Conservation (phyloP, 92 coral and sea anemone species). For the Ricordea florida region DNA sequence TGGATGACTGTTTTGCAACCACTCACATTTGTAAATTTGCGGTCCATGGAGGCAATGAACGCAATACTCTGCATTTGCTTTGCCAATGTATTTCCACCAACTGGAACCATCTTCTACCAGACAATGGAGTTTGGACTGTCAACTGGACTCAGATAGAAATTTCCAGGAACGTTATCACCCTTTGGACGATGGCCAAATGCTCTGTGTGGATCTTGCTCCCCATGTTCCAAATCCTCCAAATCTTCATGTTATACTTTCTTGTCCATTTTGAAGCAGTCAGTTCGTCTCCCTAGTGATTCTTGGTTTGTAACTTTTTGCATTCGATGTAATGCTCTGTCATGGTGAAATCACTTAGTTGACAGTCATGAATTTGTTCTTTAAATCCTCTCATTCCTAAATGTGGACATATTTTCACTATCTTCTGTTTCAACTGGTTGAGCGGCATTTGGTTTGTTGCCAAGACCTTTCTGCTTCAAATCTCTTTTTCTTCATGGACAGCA, state of each 20-base stretch:
- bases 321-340: constrained; percentile 43
- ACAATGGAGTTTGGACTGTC: constrained; percentile 17
- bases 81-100: constrained; percentile 26
- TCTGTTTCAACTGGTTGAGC: constrained; percentile 44
- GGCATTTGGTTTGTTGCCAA: constrained; percentile 60
- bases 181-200: constrained; percentile 43
- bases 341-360: constrained; percentile 33
- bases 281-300: constrained; percentile 45
- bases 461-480: constrained; percentile 47
- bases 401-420: constrained; percentile 41
- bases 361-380: constrained; percentile 45
- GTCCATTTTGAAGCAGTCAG: constrained; percentile 20
- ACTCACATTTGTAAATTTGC: constrained; percentile 57
- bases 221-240: constrained; percentile 51
- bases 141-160: constrained; percentile 25
- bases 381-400: constrained; percentile 56
- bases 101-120: constrained; percentile 31
- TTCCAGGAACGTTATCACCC: constrained; percentile 24
- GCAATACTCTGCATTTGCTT: constrained; percentile 20
- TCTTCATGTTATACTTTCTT: constrained; percentile 44
- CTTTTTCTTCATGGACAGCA: constrained; percentile 48
- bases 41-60: constrained; percentile 22
- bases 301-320: constrained; percentile 50
- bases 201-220: constrained; percentile 47
- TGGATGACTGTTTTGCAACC: constrained; percentile 73